These are phyloP conservation scores for Spatulosminthurus flaviceps DNA, from an alignment of 2,888 invertebrate species.

Conservation along the genomic window DNA sequence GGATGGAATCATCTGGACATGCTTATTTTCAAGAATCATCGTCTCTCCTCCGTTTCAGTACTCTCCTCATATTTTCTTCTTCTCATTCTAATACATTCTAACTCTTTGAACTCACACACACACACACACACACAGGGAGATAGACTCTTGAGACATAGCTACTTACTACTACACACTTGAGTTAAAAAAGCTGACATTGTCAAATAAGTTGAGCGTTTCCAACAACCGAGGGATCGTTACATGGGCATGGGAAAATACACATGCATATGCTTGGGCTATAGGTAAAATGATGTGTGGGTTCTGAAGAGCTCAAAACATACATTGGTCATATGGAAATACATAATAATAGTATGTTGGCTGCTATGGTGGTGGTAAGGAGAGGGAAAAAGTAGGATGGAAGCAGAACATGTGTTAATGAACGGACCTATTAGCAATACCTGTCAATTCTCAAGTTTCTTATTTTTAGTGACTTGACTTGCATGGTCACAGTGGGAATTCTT, in stretches of 20 bases:
- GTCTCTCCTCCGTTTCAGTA: not conserved
- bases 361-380: conserved; percentile 10
- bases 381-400: conserved; percentile 34
- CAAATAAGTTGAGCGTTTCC: conserved; percentile 1
- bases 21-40: conserved; percentile 34
- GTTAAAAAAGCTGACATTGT: conserved; percentile 14
- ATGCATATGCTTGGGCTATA: not conserved
- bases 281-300: not conserved
- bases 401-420: conserved; percentile 59
- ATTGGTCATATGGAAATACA: no score
- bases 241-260: conserved; percentile 16
- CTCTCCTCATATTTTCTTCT: conserved; percentile 8
- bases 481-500: conserved; percentile 44
- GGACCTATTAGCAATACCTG: conserved; percentile 57
- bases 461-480: conserved; percentile 48
- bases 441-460: conserved; percentile 53
- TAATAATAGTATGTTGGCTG: no score
- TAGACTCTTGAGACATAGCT: no score
- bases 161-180: not conserved
- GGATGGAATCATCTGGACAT: conserved; percentile 43
- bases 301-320: no score
- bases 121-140: no score
- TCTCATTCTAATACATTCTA: not conserved
- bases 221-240: not conserved
- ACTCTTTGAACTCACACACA: not conserved